phyloP scores from a whole-genome alignment of 2,888 invertebrate genomes.

The Alitta virens region DNA sequence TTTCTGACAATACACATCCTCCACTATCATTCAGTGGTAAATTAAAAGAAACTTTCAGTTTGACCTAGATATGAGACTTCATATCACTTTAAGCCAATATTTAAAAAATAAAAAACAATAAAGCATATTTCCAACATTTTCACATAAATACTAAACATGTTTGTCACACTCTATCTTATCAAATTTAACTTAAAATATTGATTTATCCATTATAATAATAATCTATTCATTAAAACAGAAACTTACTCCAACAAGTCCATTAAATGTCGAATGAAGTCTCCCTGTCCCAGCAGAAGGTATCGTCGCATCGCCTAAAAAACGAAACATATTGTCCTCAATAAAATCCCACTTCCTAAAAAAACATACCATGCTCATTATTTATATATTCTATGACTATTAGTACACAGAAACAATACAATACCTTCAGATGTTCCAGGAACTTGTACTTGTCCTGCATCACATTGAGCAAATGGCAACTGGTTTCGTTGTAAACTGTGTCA shows the following conservation, averaged over 20 bases:
- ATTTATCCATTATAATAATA: too few relatives aligned
- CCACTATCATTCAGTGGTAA: too few relatives aligned
- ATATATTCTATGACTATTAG: background rate
- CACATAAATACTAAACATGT: too few relatives aligned
- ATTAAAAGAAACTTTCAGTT: too few relatives aligned
- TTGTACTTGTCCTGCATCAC: constrained; percentile 84
- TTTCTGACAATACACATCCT: too few relatives aligned
- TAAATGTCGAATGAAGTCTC: constrained; percentile 91
- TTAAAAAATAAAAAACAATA: too few relatives aligned
- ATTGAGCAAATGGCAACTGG: constrained; percentile 80
- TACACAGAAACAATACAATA: constrained; percentile 20
- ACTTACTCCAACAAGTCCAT: constrained; percentile 87
- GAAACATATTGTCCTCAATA: too few relatives aligned
- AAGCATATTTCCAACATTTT: too few relatives aligned
- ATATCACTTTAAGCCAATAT: too few relatives aligned
- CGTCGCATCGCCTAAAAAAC: constrained; percentile 74
- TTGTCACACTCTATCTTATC: background rate
- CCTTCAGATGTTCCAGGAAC: constrained; percentile 78
- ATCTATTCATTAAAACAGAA: background rate
- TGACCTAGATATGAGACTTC: too few relatives aligned
- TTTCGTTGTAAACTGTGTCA: constrained; percentile 80
- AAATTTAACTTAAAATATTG: background rate
- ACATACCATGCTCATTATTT: background rate
- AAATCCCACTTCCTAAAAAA: background rate
- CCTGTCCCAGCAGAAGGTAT: constrained; percentile 89